These are phyloP conservation scores for Lottia scabra DNA, from an alignment of 2,888 invertebrate species.

Conservation along the genomic window DNA sequence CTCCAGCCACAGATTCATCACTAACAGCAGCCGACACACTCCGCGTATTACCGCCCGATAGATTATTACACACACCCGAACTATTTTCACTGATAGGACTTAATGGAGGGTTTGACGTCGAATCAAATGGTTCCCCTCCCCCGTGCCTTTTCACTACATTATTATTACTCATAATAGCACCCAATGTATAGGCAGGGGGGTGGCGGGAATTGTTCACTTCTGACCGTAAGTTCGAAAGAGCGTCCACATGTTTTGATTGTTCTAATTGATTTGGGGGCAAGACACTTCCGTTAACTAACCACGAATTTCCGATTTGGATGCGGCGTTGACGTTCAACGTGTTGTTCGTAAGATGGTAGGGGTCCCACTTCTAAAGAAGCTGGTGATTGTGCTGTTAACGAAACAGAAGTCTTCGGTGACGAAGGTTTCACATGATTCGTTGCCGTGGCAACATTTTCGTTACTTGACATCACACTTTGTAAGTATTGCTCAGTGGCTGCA, in stretches of 20 bases:
- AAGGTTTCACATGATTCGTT: slow-evolving; percentile 22
- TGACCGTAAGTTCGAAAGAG: slow-evolving; percentile 10
- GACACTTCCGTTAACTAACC: not conserved
- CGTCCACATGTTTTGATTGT: slow-evolving; percentile 19
- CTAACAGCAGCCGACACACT: slow-evolving; percentile 93
- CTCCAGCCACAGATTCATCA: slow-evolving; percentile 95
- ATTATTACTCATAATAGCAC: slow-evolving; percentile 7
- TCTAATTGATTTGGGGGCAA: not conserved
- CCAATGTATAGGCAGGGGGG: not conserved
- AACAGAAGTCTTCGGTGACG: slow-evolving; percentile 48
- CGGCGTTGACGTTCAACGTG: slow-evolving; percentile 49
- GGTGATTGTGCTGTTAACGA: slow-evolving; percentile 80
- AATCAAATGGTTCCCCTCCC: slow-evolving; percentile 28
- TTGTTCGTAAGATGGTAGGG: slow-evolving; percentile 77
- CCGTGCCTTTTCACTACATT: slow-evolving; percentile 10
- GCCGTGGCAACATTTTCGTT: slow-evolving; percentile 39
- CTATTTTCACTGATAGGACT: slow-evolving; percentile 70
- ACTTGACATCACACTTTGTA: slow-evolving; percentile 73
- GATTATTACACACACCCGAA: slow-evolving; percentile 65
- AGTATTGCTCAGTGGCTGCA: slow-evolving; percentile 74
- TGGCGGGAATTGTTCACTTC: not conserved
- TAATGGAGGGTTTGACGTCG: slow-evolving; percentile 58
- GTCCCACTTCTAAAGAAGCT: slow-evolving; percentile 78
- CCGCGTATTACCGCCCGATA: slow-evolving; percentile 65
- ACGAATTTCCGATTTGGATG: not conserved